A percentile compares a stretch with the other conserved stretches of the same genome.
Evolutionary conservation across 2,888 invertebrate genomes (phyloP).

Genomic region (Aproaerema taeniolella): DNA sequence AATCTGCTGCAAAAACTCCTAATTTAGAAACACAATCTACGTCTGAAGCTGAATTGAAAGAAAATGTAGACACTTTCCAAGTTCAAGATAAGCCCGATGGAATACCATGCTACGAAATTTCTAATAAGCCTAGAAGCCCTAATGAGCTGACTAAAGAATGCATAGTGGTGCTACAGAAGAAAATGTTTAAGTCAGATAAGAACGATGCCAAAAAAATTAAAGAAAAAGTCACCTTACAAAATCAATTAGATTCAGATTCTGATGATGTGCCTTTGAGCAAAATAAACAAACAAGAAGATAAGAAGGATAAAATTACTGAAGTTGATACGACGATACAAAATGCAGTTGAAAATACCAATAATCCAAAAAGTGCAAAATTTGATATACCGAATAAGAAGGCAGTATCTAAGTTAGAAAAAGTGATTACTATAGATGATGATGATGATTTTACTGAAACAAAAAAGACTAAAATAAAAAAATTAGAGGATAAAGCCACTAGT

Average conservation of each 20-base stretch:
- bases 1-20: no score
- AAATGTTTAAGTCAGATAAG: conserved; percentile 43
- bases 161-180: conserved; percentile 61
- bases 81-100: no score
- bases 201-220: conserved; percentile 9
- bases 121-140: conserved; percentile 38
- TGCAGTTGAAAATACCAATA: conserved; percentile 14
- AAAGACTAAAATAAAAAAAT: conserved; percentile 28
- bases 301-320: no score
- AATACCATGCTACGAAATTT: no score
- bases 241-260: conserved; percentile 50
- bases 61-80: no score
- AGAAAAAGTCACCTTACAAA: conserved; percentile 28
- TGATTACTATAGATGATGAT: conserved; percentile 28
- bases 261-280: conserved; percentile 53
- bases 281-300: conserved; percentile 40
- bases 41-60: no score
- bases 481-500: conserved; percentile 31
- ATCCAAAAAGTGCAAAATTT: conserved; percentile 10
- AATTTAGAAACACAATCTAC: no score
- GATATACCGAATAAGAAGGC: no score
- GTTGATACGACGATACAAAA: no score
- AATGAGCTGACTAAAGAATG: conserved; percentile 64
- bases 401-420: conserved; percentile 6
- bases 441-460: conserved; percentile 39